phyloP scores from a whole-genome alignment of 2,888 invertebrate genomes.

The Plusia festucae region DNA sequence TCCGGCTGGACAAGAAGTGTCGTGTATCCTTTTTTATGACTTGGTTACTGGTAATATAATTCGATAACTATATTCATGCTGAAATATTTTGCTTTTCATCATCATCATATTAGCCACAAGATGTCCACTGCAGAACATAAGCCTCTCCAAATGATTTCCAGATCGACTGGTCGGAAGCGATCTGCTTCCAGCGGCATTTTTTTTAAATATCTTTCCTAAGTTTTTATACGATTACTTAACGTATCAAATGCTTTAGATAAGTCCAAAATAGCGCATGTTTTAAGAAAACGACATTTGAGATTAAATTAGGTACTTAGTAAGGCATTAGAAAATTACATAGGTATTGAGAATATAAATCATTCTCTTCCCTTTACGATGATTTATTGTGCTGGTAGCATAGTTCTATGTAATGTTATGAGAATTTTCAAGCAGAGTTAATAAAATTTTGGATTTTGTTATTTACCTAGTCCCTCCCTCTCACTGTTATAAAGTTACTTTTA shows the following conservation, averaged over 20 bases:
- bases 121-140: no score
- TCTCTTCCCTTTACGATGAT: no score
- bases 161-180: no score
- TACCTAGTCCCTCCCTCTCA: not conserved
- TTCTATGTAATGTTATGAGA: not conserved
- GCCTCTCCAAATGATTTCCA: no score
- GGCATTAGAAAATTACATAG: no score
- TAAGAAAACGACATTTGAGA: not conserved
- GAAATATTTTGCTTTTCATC: not conserved
- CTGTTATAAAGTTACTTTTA: not conserved
- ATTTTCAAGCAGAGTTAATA: not conserved
- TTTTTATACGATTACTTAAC: not conserved
- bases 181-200: no score
- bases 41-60: conserved; percentile 8
- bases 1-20: conserved; percentile 23
- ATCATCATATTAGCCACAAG: no score
- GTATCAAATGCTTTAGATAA: not conserved
- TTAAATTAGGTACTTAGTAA: no score
- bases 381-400: no score
- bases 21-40: conserved; percentile 25
- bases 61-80: conserved; percentile 3
- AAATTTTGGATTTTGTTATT: not conserved
- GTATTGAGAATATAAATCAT: no score
- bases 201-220: not conserved
- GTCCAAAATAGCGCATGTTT: not conserved